Evolutionary conservation across 2,888 invertebrate genomes (phyloP).

Genomic region (Dascillus cervinus): DNA sequence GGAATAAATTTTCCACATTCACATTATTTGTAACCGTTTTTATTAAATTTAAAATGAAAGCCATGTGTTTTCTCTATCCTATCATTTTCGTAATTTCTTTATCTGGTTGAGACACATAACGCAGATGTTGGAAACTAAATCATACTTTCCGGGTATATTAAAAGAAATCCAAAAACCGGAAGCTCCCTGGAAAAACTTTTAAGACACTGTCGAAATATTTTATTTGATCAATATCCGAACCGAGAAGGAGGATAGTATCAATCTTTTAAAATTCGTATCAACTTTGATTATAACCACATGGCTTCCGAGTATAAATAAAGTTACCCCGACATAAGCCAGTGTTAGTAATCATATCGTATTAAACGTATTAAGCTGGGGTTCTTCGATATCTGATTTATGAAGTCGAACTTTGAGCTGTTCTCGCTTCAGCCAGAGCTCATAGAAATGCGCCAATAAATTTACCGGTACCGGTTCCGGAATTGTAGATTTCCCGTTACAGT

Average conservation of each 20-base stretch:
- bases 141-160: conserved; percentile 32
- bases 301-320: no score
- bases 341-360: conserved; percentile 35
- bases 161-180: conserved; percentile 33
- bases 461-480: conserved; percentile 28
- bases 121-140: conserved; percentile 34
- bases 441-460: conserved; percentile 36
- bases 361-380: conserved; percentile 36
- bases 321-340: conserved; percentile 8
- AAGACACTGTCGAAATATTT: no score
- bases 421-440: conserved; percentile 27
- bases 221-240: no score
- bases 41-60: conserved; percentile 35
- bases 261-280: no score
- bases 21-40: conserved; percentile 28
- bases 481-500: conserved; percentile 39
- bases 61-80: conserved; percentile 32
- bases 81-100: conserved; percentile 34
- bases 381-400: conserved; percentile 35
- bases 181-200: no score
- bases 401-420: conserved; percentile 27
- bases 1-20: conserved; percentile 16
- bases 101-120: conserved; percentile 30
- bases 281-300: no score
- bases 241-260: no score